Base-by-base conservation (phyloP, 2,888 invertebrate species). In the Erebia epiphron region DNA sequence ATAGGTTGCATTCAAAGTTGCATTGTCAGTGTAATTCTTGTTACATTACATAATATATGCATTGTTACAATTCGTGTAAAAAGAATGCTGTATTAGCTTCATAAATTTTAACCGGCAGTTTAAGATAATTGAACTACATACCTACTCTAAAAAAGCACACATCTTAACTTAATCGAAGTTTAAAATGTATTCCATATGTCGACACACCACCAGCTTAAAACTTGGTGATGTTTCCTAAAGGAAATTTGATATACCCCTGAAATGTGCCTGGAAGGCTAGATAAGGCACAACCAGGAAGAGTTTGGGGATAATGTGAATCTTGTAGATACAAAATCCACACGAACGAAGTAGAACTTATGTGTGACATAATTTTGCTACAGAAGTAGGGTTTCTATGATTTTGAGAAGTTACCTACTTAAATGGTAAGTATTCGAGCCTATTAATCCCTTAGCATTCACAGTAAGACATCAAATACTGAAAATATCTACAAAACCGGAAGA, bases 141-240 rank as follows among this genome's bases (percentile, higher is more conserved):
- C n/a, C n/a, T n/a, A n/a, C n/a, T 35, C 35, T 35, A 35, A 35
- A 35, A n/a, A 35, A 35, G 35, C 35, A 35, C 35, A 26, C 3
- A 35, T 35, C 35, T 35, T 35, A 5, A 5, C 35, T 9, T 9
- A 9, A 16, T 9, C 9, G 9, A 16, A n/a, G 35, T 35, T 7
- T 5, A 16, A 16, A 14, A 26, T 79, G 77, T 76, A 8, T 83
- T 85, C 86, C 84, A 74, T 80, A 81, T 74, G 86, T 86, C 87
- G 87, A 87, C 87, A 86, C 86, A 86, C 77, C 79, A 82, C 78
- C 58, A 78, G 75, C 78, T 79, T 60, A 3, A 7, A 43, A 71
- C 78, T 73, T 11, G 43, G 77, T 74, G 80, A 75, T 89, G 89
- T 89, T 91, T 90, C 91, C 91, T 90, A 89, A 75, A 83, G 86